These are phyloP conservation scores for Petrocephalus zakoni DNA, from an alignment of 2,113 vertebrate genomes.

Conservation along the genomic window DNA sequence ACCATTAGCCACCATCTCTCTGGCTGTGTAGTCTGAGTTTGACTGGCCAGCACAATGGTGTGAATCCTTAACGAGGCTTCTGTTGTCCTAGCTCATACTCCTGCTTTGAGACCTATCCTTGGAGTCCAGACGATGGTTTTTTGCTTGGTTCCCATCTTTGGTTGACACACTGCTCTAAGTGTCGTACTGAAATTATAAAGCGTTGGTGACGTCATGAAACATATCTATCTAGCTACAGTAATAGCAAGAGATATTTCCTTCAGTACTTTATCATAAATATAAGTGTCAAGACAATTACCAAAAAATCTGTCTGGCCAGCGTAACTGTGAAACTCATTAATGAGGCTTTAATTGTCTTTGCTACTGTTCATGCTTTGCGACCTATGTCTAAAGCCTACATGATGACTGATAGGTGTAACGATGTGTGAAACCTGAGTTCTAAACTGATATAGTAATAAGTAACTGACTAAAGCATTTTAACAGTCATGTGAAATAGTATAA, in stretches of 20 bases:
- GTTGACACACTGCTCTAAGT: not conserved
- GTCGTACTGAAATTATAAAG: not conserved
- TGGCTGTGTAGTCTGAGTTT: not conserved
- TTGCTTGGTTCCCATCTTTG: not conserved
- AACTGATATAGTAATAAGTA: not conserved
- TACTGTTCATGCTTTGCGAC: not conserved
- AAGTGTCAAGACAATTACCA: not conserved
- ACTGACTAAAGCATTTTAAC: not conserved
- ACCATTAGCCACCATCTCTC: not conserved
- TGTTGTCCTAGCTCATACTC: not conserved
- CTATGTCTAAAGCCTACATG: not conserved
- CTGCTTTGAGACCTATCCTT: not conserved
- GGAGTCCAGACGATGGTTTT: not conserved
- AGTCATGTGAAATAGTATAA: not conserved
- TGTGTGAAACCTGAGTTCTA: not conserved
- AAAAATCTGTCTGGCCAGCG: not conserved
- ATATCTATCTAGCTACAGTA: not conserved
- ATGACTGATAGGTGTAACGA: not conserved
- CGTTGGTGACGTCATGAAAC: not conserved
- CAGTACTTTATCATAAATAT: not conserved
- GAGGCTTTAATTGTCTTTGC: not conserved
- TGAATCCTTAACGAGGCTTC: not conserved
- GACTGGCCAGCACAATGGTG: not conserved
- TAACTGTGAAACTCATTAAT: not conserved
- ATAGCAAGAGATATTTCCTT: not conserved